Evolutionary conservation across 2,888 invertebrate species (phyloP).

Genomic region (Cerceris rybyensis): DNA sequence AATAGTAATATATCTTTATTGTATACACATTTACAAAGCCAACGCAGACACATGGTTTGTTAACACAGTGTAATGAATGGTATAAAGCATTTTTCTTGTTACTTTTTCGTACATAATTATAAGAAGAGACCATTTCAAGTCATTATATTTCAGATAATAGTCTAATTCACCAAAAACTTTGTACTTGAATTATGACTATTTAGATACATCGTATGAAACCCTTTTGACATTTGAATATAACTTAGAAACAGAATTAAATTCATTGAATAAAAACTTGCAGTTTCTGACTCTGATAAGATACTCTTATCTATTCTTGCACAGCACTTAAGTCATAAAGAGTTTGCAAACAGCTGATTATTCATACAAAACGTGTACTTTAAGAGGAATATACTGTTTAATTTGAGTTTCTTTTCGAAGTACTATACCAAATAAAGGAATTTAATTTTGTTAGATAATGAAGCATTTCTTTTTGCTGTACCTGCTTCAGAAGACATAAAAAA

Average conservation of each 20-base stretch:
- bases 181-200: constrained; percentile 12
- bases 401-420: background rate
- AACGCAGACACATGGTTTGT: constrained; percentile 9
- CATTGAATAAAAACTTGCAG: constrained; percentile 1
- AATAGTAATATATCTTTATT: constrained; percentile 49
- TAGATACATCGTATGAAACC: background rate
- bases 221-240: background rate
- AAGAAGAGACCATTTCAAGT: constrained; percentile 1
- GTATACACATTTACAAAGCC: constrained; percentile 32
- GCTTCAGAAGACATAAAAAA: too few species aligned
- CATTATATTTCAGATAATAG: background rate
- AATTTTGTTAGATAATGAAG: background rate
- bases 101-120: constrained; percentile 1
- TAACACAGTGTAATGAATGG: constrained; percentile 7
- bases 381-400: background rate
- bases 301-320: background rate
- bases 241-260: background rate
- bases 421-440: background rate
- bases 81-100: constrained; percentile 7
- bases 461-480: too few species aligned
- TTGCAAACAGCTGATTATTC: background rate
- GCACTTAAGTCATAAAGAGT: background rate
- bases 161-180: constrained; percentile 13
- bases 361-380: background rate
- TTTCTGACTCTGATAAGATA: background rate